phyloP scores from a whole-genome alignment of 2,113 vertebrate genomes.

The Gorsachius goisagi region DNA sequence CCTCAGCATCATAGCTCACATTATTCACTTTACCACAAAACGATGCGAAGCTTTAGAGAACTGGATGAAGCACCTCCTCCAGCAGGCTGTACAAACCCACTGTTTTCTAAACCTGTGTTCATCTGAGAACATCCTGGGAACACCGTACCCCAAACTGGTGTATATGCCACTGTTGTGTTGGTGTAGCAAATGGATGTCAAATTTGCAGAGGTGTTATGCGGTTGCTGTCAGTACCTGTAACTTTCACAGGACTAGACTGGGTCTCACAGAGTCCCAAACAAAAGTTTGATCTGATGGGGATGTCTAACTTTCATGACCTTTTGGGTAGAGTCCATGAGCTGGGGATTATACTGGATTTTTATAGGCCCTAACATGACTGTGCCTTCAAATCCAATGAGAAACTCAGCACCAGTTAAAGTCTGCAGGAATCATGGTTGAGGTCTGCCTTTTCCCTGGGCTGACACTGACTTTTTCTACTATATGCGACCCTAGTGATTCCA shows the following conservation, averaged over 20 bases:
- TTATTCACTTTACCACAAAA: not conserved
- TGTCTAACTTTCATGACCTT: not conserved
- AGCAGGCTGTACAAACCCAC: not conserved
- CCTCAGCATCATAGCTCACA: not conserved
- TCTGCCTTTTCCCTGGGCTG: not conserved
- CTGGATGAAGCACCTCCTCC: not conserved
- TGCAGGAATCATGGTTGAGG: not conserved
- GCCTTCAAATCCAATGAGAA: not conserved
- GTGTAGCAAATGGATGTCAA: not conserved
- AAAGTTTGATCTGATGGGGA: not conserved
- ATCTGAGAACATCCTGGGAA: not conserved
- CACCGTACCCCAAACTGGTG: accelerated
- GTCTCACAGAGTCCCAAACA: not conserved
- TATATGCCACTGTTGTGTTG: not conserved
- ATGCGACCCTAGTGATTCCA: not conserved
- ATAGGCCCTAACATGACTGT: not conserved
- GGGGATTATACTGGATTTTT: not conserved
- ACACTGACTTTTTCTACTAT: not conserved
- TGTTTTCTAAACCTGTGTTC: not conserved
- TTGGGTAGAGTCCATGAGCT: not conserved
- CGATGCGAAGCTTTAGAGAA: not conserved
- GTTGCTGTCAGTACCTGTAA: not conserved
- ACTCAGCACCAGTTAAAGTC: not conserved
- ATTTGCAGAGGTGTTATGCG: not conserved
- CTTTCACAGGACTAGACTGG: not conserved